Conservation (phyloP, 2,113 vertebrate species). For the Catharus fuscescens region DNA sequence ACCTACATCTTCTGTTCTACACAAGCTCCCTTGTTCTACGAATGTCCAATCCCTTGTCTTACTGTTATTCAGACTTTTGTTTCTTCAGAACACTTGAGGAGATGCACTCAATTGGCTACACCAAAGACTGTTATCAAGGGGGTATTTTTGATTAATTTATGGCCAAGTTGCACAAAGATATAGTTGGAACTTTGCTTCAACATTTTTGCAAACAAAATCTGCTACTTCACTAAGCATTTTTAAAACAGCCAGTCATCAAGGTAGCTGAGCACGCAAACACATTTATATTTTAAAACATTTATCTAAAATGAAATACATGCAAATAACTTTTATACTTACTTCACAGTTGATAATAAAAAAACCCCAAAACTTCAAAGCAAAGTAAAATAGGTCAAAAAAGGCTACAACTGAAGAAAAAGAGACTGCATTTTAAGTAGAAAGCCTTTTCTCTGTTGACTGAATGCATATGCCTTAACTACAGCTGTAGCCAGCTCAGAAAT, state of each 20-base stretch:
- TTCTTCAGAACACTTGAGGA: not conserved
- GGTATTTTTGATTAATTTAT: not conserved
- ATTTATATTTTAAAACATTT: not conserved
- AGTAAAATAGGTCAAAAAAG: not conserved
- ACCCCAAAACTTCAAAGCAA: not conserved
- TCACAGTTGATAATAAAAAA: not conserved
- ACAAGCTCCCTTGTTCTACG: not conserved
- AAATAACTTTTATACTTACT: not conserved
- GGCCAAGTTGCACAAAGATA: not conserved
- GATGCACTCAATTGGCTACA: not conserved
- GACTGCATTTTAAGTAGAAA: not conserved
- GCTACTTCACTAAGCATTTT: not conserved
- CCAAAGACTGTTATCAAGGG: not conserved
- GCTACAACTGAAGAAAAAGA: not conserved
- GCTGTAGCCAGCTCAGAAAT: not conserved
- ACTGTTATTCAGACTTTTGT: not conserved
- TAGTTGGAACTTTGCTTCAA: not conserved
- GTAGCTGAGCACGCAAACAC: not conserved
- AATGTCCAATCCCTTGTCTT: not conserved
- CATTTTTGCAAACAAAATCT: not conserved
- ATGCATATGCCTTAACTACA: not conserved
- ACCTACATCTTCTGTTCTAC: not conserved
- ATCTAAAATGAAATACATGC: not conserved
- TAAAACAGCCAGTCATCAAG: not conserved
- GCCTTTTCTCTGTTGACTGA: not conserved